A percentile compares a stretch with the other conserved stretches of the same genome.
phyloP scores from a whole-genome alignment of 1,140 invertebrate genomes.

The Eueides isabella region DNA sequence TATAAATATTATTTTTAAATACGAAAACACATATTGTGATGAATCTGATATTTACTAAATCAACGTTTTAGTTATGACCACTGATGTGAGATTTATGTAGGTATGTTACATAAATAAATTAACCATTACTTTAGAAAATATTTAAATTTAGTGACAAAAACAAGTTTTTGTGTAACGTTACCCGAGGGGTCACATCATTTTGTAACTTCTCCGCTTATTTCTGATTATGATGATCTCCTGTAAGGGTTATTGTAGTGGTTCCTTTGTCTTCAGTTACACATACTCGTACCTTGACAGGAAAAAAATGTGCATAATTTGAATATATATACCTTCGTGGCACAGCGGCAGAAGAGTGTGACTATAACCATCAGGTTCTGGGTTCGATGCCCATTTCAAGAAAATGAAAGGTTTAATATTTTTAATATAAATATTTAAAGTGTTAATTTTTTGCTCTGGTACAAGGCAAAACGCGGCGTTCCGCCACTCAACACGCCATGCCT shows the following conservation, averaged over 20 bases:
- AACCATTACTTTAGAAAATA: not conserved
- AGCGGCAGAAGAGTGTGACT: too few relatives aligned
- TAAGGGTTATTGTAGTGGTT: constrained; percentile 20
- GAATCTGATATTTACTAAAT: too few relatives aligned
- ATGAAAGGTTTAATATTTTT: too few relatives aligned
- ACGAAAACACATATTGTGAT: too few relatives aligned
- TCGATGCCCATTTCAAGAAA: too few relatives aligned
- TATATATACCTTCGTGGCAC: not conserved
- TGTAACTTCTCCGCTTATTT: constrained; percentile 51
- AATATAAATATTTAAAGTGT: too few relatives aligned
- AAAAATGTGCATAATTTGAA: not conserved
- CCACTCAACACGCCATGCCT: too few relatives aligned
- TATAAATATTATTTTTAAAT: too few relatives aligned
- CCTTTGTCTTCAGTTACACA: not conserved
- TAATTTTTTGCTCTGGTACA: too few relatives aligned
- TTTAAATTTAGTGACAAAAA: constrained; percentile 1
- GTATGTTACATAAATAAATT: not conserved
- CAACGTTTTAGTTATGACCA: too few relatives aligned
- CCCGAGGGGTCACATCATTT: constrained; percentile 17
- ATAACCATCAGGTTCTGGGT: too few relatives aligned
- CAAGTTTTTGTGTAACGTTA: not conserved
- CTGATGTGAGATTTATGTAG: not conserved
- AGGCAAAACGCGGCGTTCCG: too few relatives aligned
- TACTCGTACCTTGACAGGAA: not conserved
- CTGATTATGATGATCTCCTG: constrained; percentile 51